These are phyloP conservation scores for Platichthys flesus DNA, from an alignment of 2,113 vertebrate genomes.

Conservation along the genomic window DNA sequence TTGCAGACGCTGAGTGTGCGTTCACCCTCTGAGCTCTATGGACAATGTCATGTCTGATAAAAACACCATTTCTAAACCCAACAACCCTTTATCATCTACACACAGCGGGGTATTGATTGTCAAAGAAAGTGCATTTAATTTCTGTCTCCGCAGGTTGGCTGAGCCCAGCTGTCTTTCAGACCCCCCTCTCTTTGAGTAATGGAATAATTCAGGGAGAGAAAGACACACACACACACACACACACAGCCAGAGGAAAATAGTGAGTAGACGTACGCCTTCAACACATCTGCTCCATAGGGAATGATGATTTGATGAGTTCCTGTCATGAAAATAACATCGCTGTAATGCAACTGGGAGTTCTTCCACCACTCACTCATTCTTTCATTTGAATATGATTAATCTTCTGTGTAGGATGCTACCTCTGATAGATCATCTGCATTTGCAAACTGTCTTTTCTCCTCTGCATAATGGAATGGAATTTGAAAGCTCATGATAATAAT, in stretches of 20 bases:
- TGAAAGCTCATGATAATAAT: not conserved
- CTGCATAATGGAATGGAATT: not conserved
- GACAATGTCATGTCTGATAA: slow-evolving; percentile 58
- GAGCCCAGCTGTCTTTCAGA: slow-evolving; percentile 55
- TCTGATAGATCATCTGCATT: slow-evolving; percentile 14
- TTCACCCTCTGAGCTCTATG: slow-evolving; percentile 45
- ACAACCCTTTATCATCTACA: slow-evolving; percentile 49
- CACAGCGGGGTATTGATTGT: slow-evolving; percentile 66
- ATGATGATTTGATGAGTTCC: slow-evolving; percentile 54
- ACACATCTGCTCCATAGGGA: slow-evolving; percentile 29
- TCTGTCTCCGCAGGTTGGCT: slow-evolving; percentile 56
- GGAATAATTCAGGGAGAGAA: slow-evolving; percentile 43
- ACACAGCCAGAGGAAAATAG: not conserved
- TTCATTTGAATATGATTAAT: slow-evolving; percentile 42
- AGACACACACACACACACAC: not conserved
- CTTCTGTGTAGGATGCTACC: not conserved
- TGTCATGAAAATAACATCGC: slow-evolving; percentile 35
- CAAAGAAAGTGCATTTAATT: slow-evolving; percentile 69
- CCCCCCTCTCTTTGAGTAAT: slow-evolving; percentile 30
- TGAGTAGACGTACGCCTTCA: slow-evolving; percentile 1
- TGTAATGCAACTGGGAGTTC: slow-evolving; percentile 19
- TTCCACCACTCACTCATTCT: slow-evolving; percentile 14
- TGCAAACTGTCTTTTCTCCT: not conserved
- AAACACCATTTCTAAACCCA: slow-evolving; percentile 55
- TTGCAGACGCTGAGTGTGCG: slow-evolving; percentile 25